Base-by-base conservation (phyloP, 2,113 vertebrate species). In the Bubo scandiacus region DNA sequence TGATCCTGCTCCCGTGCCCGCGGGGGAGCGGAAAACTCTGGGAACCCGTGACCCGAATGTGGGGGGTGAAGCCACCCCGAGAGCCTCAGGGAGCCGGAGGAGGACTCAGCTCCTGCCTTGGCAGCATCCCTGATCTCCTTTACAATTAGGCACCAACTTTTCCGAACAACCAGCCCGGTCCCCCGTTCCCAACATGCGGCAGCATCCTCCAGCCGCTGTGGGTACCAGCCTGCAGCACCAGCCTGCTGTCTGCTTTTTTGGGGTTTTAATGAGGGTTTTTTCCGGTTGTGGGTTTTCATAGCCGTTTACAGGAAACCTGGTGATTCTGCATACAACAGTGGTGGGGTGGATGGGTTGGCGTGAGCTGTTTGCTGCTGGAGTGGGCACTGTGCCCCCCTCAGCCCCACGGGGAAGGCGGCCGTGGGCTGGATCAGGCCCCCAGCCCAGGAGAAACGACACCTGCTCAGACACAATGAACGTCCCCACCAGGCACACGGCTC, bases 211-310 rank as follows among this genome's bases (percentile, higher is more conserved):
- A 2, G 42, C 72, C 8, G 7, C 86, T 4, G 38, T 0, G 10
- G 40, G 40, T 34, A 34, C 52, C 6, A 0, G n/a, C 29, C 49
- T 29, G 42, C 1, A 2, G 6, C 2, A 0, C 32, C 5, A 16
- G 25, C 57, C 49, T 5, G 14, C n/a, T 49, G 12, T 22, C n/a
- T 1, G 0, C 12, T 26, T 55, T 29, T 55, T 15, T 1, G 18
- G 21, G 18, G 14, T 6, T 45, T 29, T 57, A 57, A 0, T 0
- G 6, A 27, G 26, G n/a, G 3, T 1, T 32, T 84, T 47, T 65
- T 67, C 72, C 75, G 20, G 2, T 27, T 47, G 18, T 0, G 5
- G 57, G 34, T 55, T 71, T 55, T 47, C 49, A 21, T 4, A 20
- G 13, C 29, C 8, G 3, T 40, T 77, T 55, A 30, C 17, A 27